phyloP scores from a whole-genome alignment of 2,113 vertebrate species.

The Alosa alosa region DNA sequence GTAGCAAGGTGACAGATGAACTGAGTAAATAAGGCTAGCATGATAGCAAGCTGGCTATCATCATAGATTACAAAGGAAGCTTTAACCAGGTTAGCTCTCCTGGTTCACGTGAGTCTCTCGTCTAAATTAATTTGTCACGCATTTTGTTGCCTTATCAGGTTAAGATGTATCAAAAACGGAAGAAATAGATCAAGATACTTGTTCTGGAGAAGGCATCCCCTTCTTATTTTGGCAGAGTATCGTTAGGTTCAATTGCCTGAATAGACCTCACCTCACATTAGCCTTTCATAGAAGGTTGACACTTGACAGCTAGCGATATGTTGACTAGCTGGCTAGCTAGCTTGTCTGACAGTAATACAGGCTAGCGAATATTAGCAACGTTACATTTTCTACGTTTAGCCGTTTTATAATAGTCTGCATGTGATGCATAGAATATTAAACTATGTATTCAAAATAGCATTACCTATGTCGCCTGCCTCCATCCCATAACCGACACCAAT shows the following conservation, averaged over 20 bases:
- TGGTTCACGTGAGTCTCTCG: neutral
- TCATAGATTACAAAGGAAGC: neutral
- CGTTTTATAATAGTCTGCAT: neutral
- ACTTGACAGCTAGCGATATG: neutral
- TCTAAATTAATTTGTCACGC: neutral
- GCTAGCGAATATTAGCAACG: neutral
- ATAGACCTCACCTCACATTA: slow-evolving; percentile 4
- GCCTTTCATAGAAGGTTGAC: neutral
- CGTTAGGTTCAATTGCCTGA: neutral
- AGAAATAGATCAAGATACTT: neutral
- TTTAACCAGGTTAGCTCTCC: slow-evolving; percentile 5
- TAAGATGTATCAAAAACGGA: neutral
- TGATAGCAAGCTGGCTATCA: neutral
- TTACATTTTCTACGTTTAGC: neutral
- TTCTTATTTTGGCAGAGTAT: neutral
- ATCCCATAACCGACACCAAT: slow-evolving; percentile 67
- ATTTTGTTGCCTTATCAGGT: neutral
- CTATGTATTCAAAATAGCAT: neutral
- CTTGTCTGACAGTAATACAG: neutral
- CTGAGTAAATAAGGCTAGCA: neutral
- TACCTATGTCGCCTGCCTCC: slow-evolving; percentile 70
- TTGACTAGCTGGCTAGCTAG: neutral
- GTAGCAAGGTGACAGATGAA: neutral
- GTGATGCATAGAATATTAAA: neutral
- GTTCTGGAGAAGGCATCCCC: neutral